Conservation (phyloP, 2,797 vertebrate species). For the Enteromius fasciolatus region DNA sequence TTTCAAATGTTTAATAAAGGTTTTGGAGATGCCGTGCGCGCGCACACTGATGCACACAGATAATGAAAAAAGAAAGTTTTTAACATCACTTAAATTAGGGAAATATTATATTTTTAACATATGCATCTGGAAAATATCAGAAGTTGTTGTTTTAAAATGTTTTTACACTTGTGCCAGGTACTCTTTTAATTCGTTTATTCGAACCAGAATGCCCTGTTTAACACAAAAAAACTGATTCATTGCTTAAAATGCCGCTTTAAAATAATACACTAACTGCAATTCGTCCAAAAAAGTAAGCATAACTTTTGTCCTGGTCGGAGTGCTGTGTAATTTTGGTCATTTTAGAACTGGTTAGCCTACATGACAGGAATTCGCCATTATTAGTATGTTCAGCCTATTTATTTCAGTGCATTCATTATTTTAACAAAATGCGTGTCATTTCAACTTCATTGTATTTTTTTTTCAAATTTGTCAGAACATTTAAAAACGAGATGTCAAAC, state of each 20-base stretch:
- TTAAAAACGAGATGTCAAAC: neutral
- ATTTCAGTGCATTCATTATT: neutral
- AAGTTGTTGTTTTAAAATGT: neutral
- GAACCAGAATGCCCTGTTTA: neutral
- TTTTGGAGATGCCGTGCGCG: neutral
- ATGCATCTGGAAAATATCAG: neutral
- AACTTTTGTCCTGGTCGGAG: neutral
- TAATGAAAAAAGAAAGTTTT: neutral
- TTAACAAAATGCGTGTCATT: neutral
- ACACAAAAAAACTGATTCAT: neutral
- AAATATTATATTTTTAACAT: neutral
- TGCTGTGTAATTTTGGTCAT: neutral
- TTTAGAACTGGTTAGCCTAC: slow-evolving; percentile 25
- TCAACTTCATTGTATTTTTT: neutral
- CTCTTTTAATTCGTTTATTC: neutral
- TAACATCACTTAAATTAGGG: neutral
- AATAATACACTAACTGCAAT: neutral
- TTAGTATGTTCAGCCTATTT: slow-evolving; percentile 1
- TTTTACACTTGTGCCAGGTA: neutral
- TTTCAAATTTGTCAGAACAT: neutral
- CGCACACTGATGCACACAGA: neutral
- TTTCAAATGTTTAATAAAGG: too few species aligned
- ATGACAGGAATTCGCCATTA: slow-evolving; percentile 35
- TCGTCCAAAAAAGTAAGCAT: neutral
- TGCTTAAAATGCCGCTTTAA: neutral